Evolutionary conservation across 2,888 invertebrate genomes (phyloP).

Genomic region (Pammene aurita): DNA sequence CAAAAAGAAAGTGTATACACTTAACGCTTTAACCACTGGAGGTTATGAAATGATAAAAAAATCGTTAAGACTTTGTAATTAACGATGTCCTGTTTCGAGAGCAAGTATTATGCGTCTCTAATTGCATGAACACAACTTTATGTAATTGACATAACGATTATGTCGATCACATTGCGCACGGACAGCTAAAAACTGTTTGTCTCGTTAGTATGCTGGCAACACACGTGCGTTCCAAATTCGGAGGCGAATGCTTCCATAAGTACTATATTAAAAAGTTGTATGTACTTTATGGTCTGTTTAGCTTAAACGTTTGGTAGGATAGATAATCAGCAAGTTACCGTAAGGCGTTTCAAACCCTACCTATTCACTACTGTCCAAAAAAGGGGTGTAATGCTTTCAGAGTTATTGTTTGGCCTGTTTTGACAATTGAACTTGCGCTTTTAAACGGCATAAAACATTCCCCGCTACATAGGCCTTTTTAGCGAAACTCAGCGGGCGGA

Average conservation of each 20-base stretch:
- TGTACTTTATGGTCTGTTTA: slow-evolving; percentile 6
- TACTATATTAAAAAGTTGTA: slow-evolving; percentile 18
- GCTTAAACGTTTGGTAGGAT: not conserved
- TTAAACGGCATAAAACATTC: not conserved
- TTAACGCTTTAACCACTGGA: slow-evolving; percentile 2
- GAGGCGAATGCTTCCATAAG: slow-evolving; percentile 38
- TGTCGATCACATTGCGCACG: slow-evolving; percentile 23
- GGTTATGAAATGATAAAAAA: slow-evolving; percentile 31
- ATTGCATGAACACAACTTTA: slow-evolving; percentile 31
- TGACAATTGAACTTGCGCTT: not conserved
- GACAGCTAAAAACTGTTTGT: slow-evolving; percentile 32
- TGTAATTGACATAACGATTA: slow-evolving; percentile 37
- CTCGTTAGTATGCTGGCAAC: slow-evolving; percentile 57
- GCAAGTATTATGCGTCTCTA: slow-evolving; percentile 11
- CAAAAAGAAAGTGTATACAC: slow-evolving; percentile 34
- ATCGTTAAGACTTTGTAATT: slow-evolving; percentile 33
- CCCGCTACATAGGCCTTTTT: slow-evolving; percentile 7
- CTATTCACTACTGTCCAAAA: too few species aligned
- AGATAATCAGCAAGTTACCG: too few species aligned
- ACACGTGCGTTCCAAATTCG: slow-evolving; percentile 60
- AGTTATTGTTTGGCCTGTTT: not conserved
- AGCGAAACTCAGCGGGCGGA: not conserved
- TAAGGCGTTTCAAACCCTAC: not conserved
- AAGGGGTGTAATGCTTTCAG: too few species aligned
- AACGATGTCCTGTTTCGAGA: slow-evolving; percentile 33